Percentiles rank a stretch among this genome's conserved stretches.
Evolutionary conservation across 2,797 vertebrate species (phyloP).

Genomic region (Sebastiscus albofasciatus): DNA sequence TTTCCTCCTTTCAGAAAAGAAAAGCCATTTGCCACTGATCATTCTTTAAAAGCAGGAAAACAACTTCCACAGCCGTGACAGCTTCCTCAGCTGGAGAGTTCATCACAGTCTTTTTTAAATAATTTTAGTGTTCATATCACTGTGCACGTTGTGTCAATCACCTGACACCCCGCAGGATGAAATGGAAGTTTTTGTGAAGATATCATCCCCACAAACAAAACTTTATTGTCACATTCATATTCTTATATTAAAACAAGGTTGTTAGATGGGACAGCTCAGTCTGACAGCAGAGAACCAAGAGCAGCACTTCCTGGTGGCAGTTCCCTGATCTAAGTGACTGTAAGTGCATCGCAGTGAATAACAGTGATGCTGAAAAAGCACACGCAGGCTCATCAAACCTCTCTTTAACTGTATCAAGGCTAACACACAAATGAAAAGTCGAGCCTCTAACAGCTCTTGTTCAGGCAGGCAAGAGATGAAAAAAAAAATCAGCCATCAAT

Average conservation of each 20-base stretch:
- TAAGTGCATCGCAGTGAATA: neutral
- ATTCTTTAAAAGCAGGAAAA: constrained; percentile 2
- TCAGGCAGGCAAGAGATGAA: neutral
- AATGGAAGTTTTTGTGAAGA: neutral
- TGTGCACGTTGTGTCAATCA: neutral
- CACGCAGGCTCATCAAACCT: neutral
- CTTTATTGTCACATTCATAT: neutral
- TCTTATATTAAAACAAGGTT: neutral
- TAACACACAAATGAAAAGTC: constrained; percentile 4
- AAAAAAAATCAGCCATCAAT: neutral
- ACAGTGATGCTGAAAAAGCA: neutral
- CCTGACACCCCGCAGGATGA: neutral
- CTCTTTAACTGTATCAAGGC: neutral
- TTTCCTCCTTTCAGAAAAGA: neutral
- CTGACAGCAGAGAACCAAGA: neutral
- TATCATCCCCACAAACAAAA: neutral
- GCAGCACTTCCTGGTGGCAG: neutral
- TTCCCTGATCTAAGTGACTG: neutral
- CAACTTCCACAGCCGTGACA: neutral
- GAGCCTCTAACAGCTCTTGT: neutral
- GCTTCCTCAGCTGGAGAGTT: neutral
- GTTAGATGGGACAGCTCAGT: neutral
- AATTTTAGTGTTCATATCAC: neutral
- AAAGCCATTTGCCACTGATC: neutral
- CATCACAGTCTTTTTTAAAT: neutral